Base-by-base conservation (phyloP, 2,888 invertebrate genomes). In the Nymphalis urticae region DNA sequence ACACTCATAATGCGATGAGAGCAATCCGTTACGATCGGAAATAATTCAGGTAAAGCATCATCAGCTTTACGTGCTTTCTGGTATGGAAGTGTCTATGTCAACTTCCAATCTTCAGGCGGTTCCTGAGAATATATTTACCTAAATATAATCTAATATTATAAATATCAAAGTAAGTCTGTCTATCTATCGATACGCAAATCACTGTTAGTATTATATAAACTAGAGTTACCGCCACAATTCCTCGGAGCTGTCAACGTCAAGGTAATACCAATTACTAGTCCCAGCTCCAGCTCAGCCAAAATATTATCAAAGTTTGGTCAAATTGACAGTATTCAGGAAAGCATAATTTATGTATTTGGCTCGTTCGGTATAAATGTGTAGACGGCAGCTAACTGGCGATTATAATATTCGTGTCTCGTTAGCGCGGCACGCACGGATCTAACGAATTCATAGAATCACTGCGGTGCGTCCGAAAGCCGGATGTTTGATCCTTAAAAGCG, bases 401-500 rank as follows among this genome's bases (percentile, higher is more conserved):
- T 75, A 75, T 71, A 76, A 76, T 75, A 76, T 75, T 75, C 76
- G 76, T 76, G 75, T 70, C 73, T 76, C 68, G 76, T 76, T 76
- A 76, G 72, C 58, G 47, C 54, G 54, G 60, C 60, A 51, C 64
- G 50, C 61, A 51, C 62, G 27, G 54, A 48, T 4, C 54, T 69
- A 68, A 66, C 70, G 63, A 66, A 59, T 69, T 62, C 67, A 42
- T 64, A 54, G 72, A 48, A 56, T 24, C 64, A 56, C 7, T n/a
- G 47, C 16, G 27, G 19, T 61, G 69, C 66, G 62, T 56, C 61
- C 17, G 48, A 56, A 47, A 59, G 58, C 58, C 60, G 48, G 58
- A 54, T 58, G 42, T 58, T 58, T 42, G 58, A 58, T 58, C 58
- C 58, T 58, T 62, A 51, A 17, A 19, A 50, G 24, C 32, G n/a